Base-by-base conservation (phyloP, 2,113 vertebrate genomes). In the Chamaea fasciata region DNA sequence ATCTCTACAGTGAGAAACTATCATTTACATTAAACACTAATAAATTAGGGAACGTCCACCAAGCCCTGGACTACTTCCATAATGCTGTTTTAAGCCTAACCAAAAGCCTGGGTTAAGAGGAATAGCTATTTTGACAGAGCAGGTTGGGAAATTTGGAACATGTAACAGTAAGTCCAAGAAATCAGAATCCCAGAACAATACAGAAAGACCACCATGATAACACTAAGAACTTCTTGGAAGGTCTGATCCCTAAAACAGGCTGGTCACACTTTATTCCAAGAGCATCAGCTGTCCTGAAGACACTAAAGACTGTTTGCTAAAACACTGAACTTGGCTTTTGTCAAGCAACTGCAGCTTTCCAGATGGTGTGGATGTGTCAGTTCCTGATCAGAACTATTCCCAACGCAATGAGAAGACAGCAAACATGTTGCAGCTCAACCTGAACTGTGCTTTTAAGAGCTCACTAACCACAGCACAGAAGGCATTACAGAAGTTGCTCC, bases 361-460 rank as follows among this genome's bases (percentile, higher is more conserved):
- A 73, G 12, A 17, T 13, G 4, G 77, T 2, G 4, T 20, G 30
- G 35, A 55, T 31, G 16, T 19, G 41, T 26, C 33, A 27, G 49
- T 21, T 89, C 23, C 68, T 15, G 12, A 71, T 5, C 16, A 89
- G 41, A 83, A 71, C 35, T 22, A 55, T 13, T 71, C 47, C 17
- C 21, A 63, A 2, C 13, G 18, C 30, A 85, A 16, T 0, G 2
- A 20, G 26, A 68, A 59, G 21, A 59, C 0, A 56, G 33, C 10
- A 0, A 30, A 76, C 4, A 1, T 1, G 0, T 47, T 52, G 33
- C 31, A 87, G 8, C 10, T 62, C 55, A 35, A 16, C 14, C 33
- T 22, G 28, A 56, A 50, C 4, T 33, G 24, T 46, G 52, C 47
- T 80, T 89, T 91, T 12, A 55, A 39, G 33, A 56, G 12, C 55